phyloP scores from a whole-genome alignment of 2,113 vertebrate species.

The Pholis gunnellus region DNA sequence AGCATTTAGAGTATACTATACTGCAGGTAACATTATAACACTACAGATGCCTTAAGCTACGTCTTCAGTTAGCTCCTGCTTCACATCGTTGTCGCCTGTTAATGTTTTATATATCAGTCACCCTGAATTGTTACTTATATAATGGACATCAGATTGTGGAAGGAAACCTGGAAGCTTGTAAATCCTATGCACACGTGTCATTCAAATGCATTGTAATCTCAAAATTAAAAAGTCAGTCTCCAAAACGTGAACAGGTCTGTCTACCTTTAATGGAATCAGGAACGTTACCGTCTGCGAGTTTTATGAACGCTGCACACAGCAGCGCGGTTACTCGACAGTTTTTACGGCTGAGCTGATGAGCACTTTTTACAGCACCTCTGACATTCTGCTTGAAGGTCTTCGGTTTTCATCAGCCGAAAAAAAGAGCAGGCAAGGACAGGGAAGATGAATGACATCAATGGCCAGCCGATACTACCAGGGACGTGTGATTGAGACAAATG shows the following conservation, averaged over 20 bases:
- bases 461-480: slow-evolving; percentile 82
- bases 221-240: slow-evolving; percentile 15
- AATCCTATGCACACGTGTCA: not conserved
- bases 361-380: slow-evolving; percentile 42
- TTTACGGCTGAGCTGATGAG: slow-evolving; percentile 57
- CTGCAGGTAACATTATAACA: not conserved
- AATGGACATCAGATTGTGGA: not conserved
- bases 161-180: not conserved
- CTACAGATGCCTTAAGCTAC: not conserved
- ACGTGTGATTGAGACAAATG: slow-evolving; percentile 86
- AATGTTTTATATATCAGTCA: not conserved
- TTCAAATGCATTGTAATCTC: not conserved
- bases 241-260: slow-evolving; percentile 27
- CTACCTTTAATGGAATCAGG: slow-evolving; percentile 16
- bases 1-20: not conserved
- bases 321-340: slow-evolving; percentile 44
- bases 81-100: not conserved
- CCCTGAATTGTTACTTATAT: not conserved
- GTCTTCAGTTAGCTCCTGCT: not conserved
- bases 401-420: slow-evolving; percentile 75
- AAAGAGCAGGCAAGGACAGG: slow-evolving; percentile 82
- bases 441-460: slow-evolving; percentile 84
- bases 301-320: slow-evolving; percentile 18
- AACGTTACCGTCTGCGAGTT: slow-evolving; percentile 30
- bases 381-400: slow-evolving; percentile 75